A percentile compares a stretch with the other conserved stretches of the same genome.
phyloP scores from a whole-genome alignment of 1,140 invertebrate species.

The Penaeus vannamei region DNA sequence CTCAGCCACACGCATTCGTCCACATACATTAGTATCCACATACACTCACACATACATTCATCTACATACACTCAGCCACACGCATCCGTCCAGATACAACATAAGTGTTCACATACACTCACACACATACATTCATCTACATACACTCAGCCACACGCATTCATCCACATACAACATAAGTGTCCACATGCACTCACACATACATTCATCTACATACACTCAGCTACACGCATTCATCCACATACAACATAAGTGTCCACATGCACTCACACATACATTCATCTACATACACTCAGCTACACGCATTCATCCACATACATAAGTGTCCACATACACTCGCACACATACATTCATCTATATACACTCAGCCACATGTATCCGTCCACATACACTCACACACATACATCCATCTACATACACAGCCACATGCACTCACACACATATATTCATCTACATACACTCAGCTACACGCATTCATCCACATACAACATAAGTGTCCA shows the following conservation, averaged over 20 bases:
- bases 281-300: too few relatives aligned
- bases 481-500: too few relatives aligned
- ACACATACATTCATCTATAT: neutral
- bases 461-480: too few relatives aligned
- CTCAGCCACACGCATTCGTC: neutral
- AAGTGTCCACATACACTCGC: neutral
- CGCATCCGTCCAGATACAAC: neutral
- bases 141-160: too few relatives aligned
- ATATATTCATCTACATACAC: too few relatives aligned
- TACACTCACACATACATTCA: neutral
- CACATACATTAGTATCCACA: neutral
- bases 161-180: too few relatives aligned
- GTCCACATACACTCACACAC: neutral
- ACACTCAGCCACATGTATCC: neutral
- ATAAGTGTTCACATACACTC: neutral
- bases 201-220: too few relatives aligned
- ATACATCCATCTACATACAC: neutral
- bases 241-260: too few relatives aligned
- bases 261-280: too few relatives aligned
- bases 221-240: too few relatives aligned
- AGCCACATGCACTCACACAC: neutral
- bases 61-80: neutral
- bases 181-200: too few relatives aligned
- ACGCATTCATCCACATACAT: neutral
- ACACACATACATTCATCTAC: too few relatives aligned